These are phyloP conservation scores for Eupithecia centaureata DNA, from an alignment of 2,888 invertebrate species.

Conservation along the genomic window DNA sequence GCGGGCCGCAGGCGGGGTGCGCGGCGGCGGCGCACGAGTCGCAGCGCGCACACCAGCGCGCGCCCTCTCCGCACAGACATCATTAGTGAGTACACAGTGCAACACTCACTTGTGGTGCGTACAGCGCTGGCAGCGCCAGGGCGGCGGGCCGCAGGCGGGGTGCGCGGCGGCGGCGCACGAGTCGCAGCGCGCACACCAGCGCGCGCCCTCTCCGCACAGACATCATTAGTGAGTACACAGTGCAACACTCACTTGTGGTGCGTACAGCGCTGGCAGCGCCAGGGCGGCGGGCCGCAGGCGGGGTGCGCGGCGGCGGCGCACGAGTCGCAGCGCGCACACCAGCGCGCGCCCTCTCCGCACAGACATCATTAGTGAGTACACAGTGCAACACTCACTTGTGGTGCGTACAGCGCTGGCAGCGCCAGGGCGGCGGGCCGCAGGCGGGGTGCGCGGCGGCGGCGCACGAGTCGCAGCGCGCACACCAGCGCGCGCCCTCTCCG, in stretches of 20 bases:
- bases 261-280: conserved; percentile 65
- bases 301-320: conserved; percentile 62
- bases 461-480: conserved; percentile 66
- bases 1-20: conserved; percentile 49
- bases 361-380: background rate
- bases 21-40: conserved; percentile 64
- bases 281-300: conserved; percentile 49
- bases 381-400: background rate
- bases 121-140: conserved; percentile 65
- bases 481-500: conserved; percentile 61
- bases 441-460: conserved; percentile 60
- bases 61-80: conserved; percentile 51
- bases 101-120: conserved; percentile 28
- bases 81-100: background rate
- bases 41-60: conserved; percentile 70
- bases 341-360: conserved; percentile 63
- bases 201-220: conserved; percentile 57
- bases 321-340: conserved; percentile 64
- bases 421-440: conserved; percentile 48
- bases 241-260: conserved; percentile 9
- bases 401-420: conserved; percentile 63
- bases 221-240: background rate
- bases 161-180: conserved; percentile 63
- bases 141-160: conserved; percentile 49
- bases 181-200: conserved; percentile 68